Percentiles rank a stretch among this genome's conserved stretches.
Conservation (phyloP, 2,888 invertebrate genomes). For the Oxytorus armatus region DNA sequence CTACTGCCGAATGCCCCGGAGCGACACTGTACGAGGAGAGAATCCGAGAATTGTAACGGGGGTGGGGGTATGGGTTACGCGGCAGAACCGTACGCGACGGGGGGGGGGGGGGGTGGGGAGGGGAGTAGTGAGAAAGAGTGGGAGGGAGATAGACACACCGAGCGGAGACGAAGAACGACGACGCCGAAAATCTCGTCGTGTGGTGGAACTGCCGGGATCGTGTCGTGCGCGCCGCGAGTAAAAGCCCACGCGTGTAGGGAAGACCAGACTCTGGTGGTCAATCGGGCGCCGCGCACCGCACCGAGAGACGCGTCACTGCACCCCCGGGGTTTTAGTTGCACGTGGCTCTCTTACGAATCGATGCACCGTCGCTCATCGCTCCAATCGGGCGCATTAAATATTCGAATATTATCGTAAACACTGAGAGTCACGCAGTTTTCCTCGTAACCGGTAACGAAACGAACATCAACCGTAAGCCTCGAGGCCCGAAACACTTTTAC, state of each 20-base stretch:
- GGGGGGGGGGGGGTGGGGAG: slow-evolving; percentile 44
- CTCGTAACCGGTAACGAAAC: too few species aligned
- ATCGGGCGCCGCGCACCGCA: slow-evolving; percentile 84
- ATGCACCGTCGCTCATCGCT: slow-evolving; percentile 72
- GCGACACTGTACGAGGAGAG: slow-evolving; percentile 57
- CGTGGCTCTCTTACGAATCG: slow-evolving; percentile 80
- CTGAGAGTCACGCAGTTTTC: not conserved
- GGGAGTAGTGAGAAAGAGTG: slow-evolving; percentile 60
- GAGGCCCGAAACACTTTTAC: too few species aligned
- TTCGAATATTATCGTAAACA: slow-evolving; percentile 50
- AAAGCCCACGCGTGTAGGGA: slow-evolving; percentile 78
- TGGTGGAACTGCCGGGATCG: slow-evolving; percentile 75
- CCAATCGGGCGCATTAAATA: slow-evolving; percentile 70
- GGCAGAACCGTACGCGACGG: slow-evolving; percentile 26
- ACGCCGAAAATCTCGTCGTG: slow-evolving; percentile 60
- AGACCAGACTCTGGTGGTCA: slow-evolving; percentile 84
- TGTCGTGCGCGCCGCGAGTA: slow-evolving; percentile 75
- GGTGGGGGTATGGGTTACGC: slow-evolving; percentile 38
- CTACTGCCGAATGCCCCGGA: slow-evolving; percentile 68
- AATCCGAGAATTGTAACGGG: slow-evolving; percentile 43
- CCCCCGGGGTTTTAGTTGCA: slow-evolving; percentile 79
- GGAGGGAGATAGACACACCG: slow-evolving; percentile 43
- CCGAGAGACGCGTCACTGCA: slow-evolving; percentile 83
- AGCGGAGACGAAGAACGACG: slow-evolving; percentile 41
- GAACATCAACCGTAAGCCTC: too few species aligned